Conservation (phyloP, 1,140 invertebrate species). For the Cherax destructor region DNA sequence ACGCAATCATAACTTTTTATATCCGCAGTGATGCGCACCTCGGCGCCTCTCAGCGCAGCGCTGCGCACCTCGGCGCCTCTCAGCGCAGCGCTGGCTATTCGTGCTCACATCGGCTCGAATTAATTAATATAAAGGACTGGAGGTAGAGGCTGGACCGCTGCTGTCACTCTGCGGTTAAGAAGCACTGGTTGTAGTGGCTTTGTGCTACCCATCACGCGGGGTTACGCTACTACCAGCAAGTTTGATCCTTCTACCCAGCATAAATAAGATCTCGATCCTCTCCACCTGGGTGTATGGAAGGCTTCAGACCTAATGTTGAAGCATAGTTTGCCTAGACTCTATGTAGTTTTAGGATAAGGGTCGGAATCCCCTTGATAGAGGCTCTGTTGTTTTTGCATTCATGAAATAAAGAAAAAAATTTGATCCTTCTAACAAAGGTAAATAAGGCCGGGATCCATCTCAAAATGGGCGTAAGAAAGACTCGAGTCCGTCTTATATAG, state of each 20-base stretch:
- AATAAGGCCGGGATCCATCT: not conserved
- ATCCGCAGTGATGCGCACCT: not conserved
- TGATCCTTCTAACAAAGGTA: not conserved
- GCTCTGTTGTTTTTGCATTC: no score
- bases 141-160: not conserved
- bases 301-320: not conserved
- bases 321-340: not conserved
- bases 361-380: no score
- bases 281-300: not conserved
- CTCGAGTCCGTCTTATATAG: not conserved
- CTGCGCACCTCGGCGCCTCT: not conserved
- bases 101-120: constrained; percentile 5
- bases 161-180: not conserved
- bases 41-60: not conserved
- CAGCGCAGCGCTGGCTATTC: not conserved
- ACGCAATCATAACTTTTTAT: not conserved
- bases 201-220: not conserved
- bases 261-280: not conserved
- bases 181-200: not conserved
- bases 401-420: not conserved
- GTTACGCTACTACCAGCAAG: not conserved
- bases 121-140: not conserved
- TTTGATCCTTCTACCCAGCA: not conserved
- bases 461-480: not conserved
- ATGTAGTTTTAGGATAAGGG: not conserved